These are phyloP conservation scores for Telmatochromis sp. DNA, from an alignment of 2,113 vertebrate species.

Conservation along the genomic window DNA sequence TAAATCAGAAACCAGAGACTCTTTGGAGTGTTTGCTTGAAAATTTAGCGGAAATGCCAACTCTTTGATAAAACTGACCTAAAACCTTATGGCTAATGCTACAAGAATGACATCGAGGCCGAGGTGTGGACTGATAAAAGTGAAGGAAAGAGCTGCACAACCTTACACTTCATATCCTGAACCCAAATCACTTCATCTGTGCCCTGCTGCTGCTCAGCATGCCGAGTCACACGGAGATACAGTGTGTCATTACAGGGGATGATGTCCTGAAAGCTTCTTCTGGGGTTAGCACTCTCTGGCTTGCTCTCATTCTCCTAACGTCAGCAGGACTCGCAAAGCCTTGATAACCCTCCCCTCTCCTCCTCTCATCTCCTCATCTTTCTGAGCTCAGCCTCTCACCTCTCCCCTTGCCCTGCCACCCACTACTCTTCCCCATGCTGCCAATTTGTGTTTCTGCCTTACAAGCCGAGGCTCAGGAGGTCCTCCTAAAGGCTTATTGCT, in stretches of 20 bases:
- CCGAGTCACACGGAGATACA: not conserved
- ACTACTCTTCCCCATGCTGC: not conserved
- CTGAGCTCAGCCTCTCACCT: not conserved
- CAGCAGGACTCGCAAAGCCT: slow-evolving; percentile 31
- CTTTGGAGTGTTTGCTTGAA: not conserved
- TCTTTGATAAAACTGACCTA: not conserved
- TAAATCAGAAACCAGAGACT: not conserved
- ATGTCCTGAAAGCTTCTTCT: slow-evolving; percentile 42
- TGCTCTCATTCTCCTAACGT: not conserved
- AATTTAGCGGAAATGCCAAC: not conserved
- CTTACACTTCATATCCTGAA: not conserved
- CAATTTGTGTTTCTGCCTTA: not conserved
- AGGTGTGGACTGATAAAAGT: not conserved
- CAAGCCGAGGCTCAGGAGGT: not conserved
- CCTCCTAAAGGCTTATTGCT: not conserved
- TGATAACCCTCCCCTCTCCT: not conserved
- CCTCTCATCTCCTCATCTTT: not conserved
- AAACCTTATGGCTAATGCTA: not conserved
- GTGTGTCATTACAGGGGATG: slow-evolving; percentile 24
- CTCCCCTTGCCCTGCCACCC: not conserved
- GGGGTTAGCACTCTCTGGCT: slow-evolving; percentile 21
- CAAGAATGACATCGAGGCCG: not conserved
- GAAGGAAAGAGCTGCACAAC: not conserved
- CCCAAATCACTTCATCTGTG: not conserved
- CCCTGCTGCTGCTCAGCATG: not conserved